Evolutionary conservation across 2,113 vertebrate genomes (phyloP).

Genomic region (Phalacrocorax carbo): DNA sequence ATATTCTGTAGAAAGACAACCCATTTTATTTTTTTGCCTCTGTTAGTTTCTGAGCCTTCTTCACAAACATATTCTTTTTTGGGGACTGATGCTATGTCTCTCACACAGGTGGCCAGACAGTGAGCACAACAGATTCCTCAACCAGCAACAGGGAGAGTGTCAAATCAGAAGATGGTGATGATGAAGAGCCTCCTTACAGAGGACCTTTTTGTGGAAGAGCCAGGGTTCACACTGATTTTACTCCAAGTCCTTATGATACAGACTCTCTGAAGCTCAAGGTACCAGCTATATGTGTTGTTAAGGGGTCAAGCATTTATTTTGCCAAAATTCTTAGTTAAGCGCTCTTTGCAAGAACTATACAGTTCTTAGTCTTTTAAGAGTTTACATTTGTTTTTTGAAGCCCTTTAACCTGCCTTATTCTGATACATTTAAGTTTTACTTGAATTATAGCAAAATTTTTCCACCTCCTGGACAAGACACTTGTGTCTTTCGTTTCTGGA

Average conservation of each 20-base stretch:
- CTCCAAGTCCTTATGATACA: conserved; percentile 95
- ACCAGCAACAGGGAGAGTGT: conserved; percentile 97
- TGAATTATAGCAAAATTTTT: background rate
- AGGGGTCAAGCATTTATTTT: background rate
- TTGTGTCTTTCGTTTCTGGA: background rate
- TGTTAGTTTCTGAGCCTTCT: background rate
- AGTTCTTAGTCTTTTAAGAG: background rate
- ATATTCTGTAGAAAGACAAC: background rate
- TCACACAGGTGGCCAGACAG: conserved; percentile 89
- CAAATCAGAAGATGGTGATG: conserved; percentile 97
- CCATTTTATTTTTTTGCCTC: background rate
- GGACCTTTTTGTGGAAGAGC: conserved; percentile 97
- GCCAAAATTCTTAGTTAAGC: background rate
- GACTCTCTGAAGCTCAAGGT: conserved; percentile 99
- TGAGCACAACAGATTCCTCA: conserved; percentile 97
- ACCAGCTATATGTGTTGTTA: background rate
- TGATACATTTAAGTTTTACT: background rate
- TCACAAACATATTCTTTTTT: background rate
- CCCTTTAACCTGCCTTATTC: background rate
- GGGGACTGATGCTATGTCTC: background rate
- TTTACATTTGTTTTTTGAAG: background rate
- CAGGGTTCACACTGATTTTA: conserved; percentile 96
- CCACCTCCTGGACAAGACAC: background rate
- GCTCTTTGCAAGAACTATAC: background rate
- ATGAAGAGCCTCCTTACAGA: conserved; percentile 93